Base-by-base conservation (phyloP, 2,113 vertebrate species). In the Hippocampus zosterae region DNA sequence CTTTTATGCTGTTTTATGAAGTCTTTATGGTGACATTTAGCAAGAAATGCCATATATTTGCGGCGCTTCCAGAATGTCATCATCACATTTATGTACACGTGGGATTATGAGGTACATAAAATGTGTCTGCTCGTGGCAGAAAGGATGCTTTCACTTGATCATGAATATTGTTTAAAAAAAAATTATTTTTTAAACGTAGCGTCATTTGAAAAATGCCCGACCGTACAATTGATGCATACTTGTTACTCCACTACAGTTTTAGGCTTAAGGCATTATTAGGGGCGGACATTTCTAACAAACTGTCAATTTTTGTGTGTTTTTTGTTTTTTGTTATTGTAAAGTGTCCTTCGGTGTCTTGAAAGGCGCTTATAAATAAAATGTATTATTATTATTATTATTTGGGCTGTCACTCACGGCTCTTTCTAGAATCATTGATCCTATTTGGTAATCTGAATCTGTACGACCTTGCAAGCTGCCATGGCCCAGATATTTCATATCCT, bases 1-100 rank as follows among this genome's bases (percentile, higher is more conserved):
- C 27, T 50, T 64, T 70, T 61, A 42, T 60, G 23, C 52, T 19
- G 23, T 15, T 42, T 13, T 67, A 11, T 18, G 21, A 40, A n/a
- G 55, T 59, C 44, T 25, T 62, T 40, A 73, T 46, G 18, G n/a
- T 74, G 68, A 67, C 29, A 37, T 68, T 50, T 29, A 59, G 64
- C 16, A 74, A 25, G 63, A 50, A 29, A 72, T 56, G 29, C 42
- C 27, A 50, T 41, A 37, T 23, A 52, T 15, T 48, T 42, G n/a
- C 29, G 50, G 27, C 50, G 66, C 21, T 25, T 67, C 23, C 56
- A 33, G 16, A 72, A 65, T 29, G 59, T 37, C 64, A 55, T 33
- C 42, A 56, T 50, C 16, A 27, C 27, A 63, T 76, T n/a, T 16
- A 37, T 50, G 27, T 41, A 46, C 29, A 55, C 44, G 19, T 67